These are phyloP conservation scores for Gallinago stenura DNA, from an alignment of 2,797 vertebrate genomes.

Conservation along the genomic window DNA sequence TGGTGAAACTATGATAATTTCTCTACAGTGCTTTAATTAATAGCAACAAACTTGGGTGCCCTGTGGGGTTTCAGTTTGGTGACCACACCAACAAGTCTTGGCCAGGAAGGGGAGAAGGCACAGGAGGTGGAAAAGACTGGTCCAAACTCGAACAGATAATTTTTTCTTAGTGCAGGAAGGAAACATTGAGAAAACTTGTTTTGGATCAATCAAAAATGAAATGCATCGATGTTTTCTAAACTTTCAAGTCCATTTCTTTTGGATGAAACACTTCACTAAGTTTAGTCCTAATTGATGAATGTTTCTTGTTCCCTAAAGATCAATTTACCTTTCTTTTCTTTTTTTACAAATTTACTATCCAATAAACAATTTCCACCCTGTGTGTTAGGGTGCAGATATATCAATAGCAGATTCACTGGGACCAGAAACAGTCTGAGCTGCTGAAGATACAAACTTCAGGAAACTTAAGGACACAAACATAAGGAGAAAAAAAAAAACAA, in stretches of 20 bases:
- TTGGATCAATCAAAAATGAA: background rate
- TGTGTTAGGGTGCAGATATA: background rate
- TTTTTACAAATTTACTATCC: background rate
- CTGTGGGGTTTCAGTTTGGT: background rate
- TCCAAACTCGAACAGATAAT: rapidly evolving
- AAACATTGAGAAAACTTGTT: background rate
- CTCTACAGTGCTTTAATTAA: background rate
- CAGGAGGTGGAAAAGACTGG: background rate
- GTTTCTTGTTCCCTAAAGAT: background rate
- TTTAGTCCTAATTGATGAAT: background rate
- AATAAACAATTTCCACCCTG: background rate
- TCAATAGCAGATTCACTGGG: background rate
- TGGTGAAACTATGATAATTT: background rate
- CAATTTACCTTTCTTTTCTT: background rate
- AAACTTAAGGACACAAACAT: no score
- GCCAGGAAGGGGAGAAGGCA: background rate
- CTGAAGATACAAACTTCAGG: background rate
- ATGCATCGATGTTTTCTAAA: background rate
- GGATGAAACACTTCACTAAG: background rate
- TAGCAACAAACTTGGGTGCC: background rate
- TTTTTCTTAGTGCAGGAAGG: background rate
- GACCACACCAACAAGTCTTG: background rate
- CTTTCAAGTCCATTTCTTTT: background rate
- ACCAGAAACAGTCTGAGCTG: background rate
- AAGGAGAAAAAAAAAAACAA: background rate